These are phyloP conservation scores for Anhinga anhinga DNA, from an alignment of 2,113 vertebrate genomes.

Conservation along the genomic window DNA sequence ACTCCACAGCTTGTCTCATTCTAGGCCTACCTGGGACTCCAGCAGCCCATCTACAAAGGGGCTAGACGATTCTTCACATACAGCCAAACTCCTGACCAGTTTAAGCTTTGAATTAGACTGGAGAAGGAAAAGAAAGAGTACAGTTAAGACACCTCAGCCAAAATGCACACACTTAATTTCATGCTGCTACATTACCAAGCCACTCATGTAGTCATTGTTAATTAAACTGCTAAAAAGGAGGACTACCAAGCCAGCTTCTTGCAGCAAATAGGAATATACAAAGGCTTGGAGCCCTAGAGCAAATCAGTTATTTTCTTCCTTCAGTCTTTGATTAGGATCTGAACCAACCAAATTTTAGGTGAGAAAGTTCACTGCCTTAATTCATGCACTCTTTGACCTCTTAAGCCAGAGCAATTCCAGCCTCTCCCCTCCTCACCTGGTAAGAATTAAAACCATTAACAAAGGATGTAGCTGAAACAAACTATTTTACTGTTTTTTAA, in stretches of 20 bases:
- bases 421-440: not conserved
- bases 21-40: constrained; percentile 83
- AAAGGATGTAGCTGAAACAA: not conserved
- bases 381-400: not conserved
- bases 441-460: not conserved
- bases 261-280: not conserved
- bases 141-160: not conserved
- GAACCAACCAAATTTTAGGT: not conserved
- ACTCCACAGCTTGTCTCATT: not conserved
- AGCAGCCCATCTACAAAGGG: constrained; percentile 87
- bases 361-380: not conserved
- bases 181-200: not conserved
- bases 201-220: not conserved
- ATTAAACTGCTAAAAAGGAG: not conserved
- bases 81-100: constrained; percentile 94
- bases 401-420: not conserved
- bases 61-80: constrained; percentile 93
- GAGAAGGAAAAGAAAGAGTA: not conserved
- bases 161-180: not conserved
- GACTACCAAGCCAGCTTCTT: not conserved
- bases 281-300: not conserved
- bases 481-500: not conserved
- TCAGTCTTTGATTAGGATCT: not conserved
- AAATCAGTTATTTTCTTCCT: not conserved
- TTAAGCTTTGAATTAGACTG: constrained; percentile 98